Evolutionary conservation across 2,797 vertebrate species (phyloP), one percentile per base, ranked within the genome.

Genomic region (Enteromius anoplus): DNA sequence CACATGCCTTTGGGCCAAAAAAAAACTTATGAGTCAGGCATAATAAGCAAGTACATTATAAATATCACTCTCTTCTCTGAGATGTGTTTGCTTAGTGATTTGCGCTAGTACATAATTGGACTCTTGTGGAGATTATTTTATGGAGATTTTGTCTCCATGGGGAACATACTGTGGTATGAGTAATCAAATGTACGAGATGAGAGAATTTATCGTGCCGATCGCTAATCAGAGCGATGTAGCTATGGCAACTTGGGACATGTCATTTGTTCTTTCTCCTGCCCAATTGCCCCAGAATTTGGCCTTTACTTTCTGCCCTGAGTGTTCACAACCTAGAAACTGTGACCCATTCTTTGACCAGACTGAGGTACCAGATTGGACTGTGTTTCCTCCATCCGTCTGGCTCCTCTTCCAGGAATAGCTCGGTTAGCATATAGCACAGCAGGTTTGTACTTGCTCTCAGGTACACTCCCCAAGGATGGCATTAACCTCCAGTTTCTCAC

Each of bases 401-500:
- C 5, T 73, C 21, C 37, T 69, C 7, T 49, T 76, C 51, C 80
- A 88, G 65, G 26, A 75, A 64, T 84, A 85, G 84, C 64, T 77
- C 34, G 8, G 80, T 79, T 83, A 78, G 55, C 71, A 58, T 60
- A 47, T 53, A 75, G 69, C 60, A 21, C 51, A 77, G 78, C 65
- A 47, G 42, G 72, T 66, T 69, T 17, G 26, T 60, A 23, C 71
- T 65, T 58, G 53, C 37, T 91, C 92, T 90, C 91, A 90, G 90
- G 90, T 85, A 81, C 86, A 86, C 88, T 49, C 80, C 87, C 89
- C 64, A 81, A 87, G 88, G 86, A 87, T 88, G 88, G 85, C 66
- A 91, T 93, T 91, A 90, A 89, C 92, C 85, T 88, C 81, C 79
- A 85, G 81, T 88, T 89, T 86, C 81, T 86, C 77, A 53, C 64